Evolutionary conservation across 1,140 invertebrate species (phyloP), one percentile per base, ranked within the genome.

Genomic region (Drosophila grimshawi): DNA sequence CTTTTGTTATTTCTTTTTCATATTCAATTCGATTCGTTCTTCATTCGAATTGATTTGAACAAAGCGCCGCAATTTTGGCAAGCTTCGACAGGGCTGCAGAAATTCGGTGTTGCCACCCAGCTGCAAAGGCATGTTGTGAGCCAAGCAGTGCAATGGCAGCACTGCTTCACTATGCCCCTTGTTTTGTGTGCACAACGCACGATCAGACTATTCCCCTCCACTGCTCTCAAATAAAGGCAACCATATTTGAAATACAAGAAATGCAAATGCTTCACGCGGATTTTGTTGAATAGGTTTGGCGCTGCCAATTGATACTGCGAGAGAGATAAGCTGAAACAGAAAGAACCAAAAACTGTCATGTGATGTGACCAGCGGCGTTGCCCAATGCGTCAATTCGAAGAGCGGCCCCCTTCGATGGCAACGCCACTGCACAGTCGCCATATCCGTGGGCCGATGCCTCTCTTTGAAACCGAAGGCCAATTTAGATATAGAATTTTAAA

Each of bases 351-450:
- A 19, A 19, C 19, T 19, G 19, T 19, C 19, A 19, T 19, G 19
- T 19, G 19, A 19, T 19, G 19, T 19, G 19, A 19, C 19, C 19
- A 19, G 6, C 48, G 10, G 48, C 7, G 48, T 49, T 49, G 48
- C 48, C 48, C 48, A 49, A 49, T 30, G 8, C 8, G 3, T 0
- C 48, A 30, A n/a, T 49, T 30, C 2, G 27, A 30, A 30, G 48
- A 43, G 48, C 3, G 32, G 3, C 51, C 32, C 49, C 5, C 5
- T 30, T 39, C 3, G 37, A 39, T 52, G 29, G 49, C 49, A 57
- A n/a, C 55, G 37, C 27, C 55, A 57, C 55, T 53, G 32, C 32
- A 49, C 48, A n/a, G 29, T 10, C 48, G 51, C 6, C 29, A 32
- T 32, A 8, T 2, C 10, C 39, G 39, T n/a, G 10, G 0, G 10